These are phyloP conservation scores for Sebastes taczanowskii DNA, from an alignment of 2,797 vertebrate species.

Conservation along the genomic window DNA sequence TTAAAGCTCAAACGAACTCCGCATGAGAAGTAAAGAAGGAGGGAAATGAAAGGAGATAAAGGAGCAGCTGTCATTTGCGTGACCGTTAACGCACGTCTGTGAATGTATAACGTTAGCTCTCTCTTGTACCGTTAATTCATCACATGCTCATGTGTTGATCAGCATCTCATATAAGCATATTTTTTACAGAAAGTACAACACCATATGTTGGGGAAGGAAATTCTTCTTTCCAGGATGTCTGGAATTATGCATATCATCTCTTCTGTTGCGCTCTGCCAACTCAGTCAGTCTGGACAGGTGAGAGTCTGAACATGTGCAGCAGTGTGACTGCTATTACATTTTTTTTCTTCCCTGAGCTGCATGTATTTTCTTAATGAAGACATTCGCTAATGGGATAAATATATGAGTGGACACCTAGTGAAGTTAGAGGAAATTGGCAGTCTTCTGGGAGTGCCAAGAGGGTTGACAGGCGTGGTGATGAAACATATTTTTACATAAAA, in stretches of 20 bases:
- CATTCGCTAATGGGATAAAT: neutral
- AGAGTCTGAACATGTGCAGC: neutral
- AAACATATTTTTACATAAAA: neutral
- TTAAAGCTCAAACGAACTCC: no score
- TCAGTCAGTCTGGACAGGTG: conserved; percentile 1
- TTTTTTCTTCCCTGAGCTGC: neutral
- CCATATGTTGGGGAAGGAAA: neutral
- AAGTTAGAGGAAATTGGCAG: neutral
- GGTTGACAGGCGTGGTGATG: neutral
- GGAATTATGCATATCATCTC: neutral
- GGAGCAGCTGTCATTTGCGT: neutral
- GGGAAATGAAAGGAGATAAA: neutral
- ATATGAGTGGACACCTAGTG: neutral
- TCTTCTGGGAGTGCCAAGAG: neutral
- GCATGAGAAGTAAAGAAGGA: no score
- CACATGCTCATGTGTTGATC: neutral
- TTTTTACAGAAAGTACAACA: neutral
- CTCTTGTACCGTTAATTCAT: neutral
- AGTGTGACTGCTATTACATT: neutral
- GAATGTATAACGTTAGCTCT: neutral
- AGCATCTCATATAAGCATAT: neutral
- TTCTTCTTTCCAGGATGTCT: neutral
- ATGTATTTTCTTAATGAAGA: neutral
- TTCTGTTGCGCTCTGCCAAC: neutral
- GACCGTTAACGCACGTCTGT: neutral